Conservation (phyloP, 2,113 vertebrate genomes). For the Eptesicus fuscus region DNA sequence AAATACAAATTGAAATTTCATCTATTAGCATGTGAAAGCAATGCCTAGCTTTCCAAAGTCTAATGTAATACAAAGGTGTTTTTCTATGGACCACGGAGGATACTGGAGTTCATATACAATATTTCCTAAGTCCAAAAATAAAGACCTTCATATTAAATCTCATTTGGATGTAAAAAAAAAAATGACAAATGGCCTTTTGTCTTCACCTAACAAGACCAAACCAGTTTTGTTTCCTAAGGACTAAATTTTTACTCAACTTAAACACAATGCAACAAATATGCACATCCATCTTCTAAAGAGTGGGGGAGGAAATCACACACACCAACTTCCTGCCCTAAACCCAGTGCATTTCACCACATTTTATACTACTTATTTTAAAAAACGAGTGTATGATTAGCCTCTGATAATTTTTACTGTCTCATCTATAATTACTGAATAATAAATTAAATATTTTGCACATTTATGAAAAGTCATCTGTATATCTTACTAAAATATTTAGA, state of each 20-base stretch:
- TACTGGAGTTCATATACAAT: not conserved
- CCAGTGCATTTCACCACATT: not conserved
- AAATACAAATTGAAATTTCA: constrained; percentile 62
- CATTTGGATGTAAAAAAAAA: constrained; percentile 31
- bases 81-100: constrained; percentile 47
- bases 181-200: not conserved
- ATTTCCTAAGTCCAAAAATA: constrained; percentile 36
- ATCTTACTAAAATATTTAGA: not conserved
- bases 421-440: constrained; percentile 13
- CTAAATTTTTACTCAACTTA: constrained; percentile 37
- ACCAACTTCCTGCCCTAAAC: not conserved
- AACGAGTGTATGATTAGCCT: not conserved
- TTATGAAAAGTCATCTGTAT: not conserved
- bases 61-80: constrained; percentile 56
- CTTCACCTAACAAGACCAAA: constrained; percentile 37
- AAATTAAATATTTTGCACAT: not conserved
- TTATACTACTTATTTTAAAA: constrained; percentile 22
- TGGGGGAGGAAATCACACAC: not conserved
- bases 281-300: not conserved
- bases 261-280: constrained; percentile 2
- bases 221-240: constrained; percentile 5
- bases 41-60: constrained; percentile 29
- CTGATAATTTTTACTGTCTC: not conserved
- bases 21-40: constrained; percentile 64
- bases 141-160: constrained; percentile 10